Conservation (phyloP, 2,888 invertebrate genomes). For the Drosophila kuntzei region DNA sequence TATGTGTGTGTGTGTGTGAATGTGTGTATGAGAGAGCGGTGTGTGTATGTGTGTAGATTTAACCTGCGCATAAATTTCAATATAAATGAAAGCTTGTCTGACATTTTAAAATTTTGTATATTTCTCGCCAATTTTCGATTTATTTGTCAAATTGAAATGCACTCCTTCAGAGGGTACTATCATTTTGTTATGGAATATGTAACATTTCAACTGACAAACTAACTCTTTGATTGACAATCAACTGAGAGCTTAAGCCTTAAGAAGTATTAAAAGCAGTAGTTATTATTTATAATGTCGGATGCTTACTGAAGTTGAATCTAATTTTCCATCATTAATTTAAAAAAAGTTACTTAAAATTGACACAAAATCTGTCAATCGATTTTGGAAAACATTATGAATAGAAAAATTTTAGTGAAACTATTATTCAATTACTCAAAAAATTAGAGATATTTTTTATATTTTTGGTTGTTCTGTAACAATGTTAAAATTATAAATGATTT, state of each 20-base stretch:
- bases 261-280: too few relatives aligned
- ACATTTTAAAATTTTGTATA: conserved; percentile 42
- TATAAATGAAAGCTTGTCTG: conserved; percentile 71
- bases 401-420: too few relatives aligned
- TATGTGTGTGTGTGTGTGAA: conserved; percentile 10
- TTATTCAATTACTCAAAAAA: too few relatives aligned
- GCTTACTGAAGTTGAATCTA: too few relatives aligned
- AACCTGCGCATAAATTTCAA: conserved; percentile 79
- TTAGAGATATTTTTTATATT: too few relatives aligned
- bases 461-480: too few relatives aligned
- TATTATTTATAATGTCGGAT: too few relatives aligned
- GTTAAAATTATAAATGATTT: too few relatives aligned
- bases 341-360: too few relatives aligned
- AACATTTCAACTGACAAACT: background rate
- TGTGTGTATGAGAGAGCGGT: conserved; percentile 2
- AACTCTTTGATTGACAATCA: background rate
- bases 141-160: conserved; percentile 37
- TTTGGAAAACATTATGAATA: too few relatives aligned
- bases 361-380: too few relatives aligned
- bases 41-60: conserved; percentile 47
- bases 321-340: too few relatives aligned
- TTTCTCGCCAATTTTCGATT: conserved; percentile 53
- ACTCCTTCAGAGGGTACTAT: background rate
- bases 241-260: background rate
- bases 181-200: background rate